Evolutionary conservation across 2,888 invertebrate genomes (phyloP).

Genomic region (Nemoura dubitans): DNA sequence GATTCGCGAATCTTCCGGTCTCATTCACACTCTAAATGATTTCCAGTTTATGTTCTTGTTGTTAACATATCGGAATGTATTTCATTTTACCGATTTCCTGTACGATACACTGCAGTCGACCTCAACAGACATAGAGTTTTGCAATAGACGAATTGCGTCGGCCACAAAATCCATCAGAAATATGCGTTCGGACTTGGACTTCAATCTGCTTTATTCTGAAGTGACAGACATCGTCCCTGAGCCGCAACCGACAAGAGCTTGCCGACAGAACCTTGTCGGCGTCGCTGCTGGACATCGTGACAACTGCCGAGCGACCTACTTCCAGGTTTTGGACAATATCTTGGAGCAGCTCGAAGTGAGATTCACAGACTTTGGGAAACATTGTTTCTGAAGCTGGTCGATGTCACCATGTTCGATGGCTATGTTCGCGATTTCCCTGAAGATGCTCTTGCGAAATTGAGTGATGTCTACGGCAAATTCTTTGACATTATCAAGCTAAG

Average conservation of each 20-base stretch:
- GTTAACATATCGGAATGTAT: not conserved
- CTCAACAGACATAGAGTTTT: not conserved
- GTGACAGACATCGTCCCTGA: not conserved
- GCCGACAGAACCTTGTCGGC: not conserved
- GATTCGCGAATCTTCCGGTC: not conserved
- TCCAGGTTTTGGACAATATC: slow-evolving; percentile 23
- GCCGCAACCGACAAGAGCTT: not conserved
- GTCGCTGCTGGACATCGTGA: not conserved
- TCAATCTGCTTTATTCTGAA: not conserved
- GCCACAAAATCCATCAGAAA: not conserved
- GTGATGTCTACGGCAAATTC: not conserved
- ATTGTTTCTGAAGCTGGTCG: not conserved
- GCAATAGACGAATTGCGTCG: not conserved
- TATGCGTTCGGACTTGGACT: not conserved
- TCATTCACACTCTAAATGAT: not conserved
- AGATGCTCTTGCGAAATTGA: not conserved
- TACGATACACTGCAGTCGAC: not conserved
- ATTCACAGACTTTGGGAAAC: not conserved
- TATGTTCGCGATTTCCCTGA: not conserved
- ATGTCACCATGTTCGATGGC: not conserved
- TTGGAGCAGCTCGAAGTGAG: not conserved
- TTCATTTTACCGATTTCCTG: not conserved
- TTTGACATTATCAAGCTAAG: not conserved
- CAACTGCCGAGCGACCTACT: not conserved
- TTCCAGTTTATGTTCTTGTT: slow-evolving; percentile 24